Base-by-base conservation (phyloP, 2,888 invertebrate genomes). In the Petrophora chlorosata region DNA sequence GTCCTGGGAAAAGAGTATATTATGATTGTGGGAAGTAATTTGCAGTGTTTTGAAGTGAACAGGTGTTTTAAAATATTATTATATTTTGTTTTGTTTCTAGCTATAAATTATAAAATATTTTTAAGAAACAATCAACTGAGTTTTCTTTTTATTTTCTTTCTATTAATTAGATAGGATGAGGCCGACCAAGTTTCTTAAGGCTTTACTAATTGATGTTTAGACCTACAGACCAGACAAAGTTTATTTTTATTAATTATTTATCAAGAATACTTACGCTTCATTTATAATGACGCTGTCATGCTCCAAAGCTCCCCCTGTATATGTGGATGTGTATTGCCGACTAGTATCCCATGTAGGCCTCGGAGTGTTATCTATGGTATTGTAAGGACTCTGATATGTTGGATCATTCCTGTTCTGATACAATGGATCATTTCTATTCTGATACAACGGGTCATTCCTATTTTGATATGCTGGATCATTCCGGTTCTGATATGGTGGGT, bases 1-100 rank as follows among this genome's bases (percentile, higher is more conserved):
- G 97, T 96, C 50, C 97, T 97, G 86, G 42, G 42, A 22, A 33
- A 14, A 33, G 3, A n/a, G 7, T 19, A 2, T 5, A 4, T 5
- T 7, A 19, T 19, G n/a, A n/a, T n/a, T n/a, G n/a, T n/a, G n/a
- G n/a, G n/a, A n/a, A n/a, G n/a, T n/a, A n/a, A n/a, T n/a, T n/a
- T n/a, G n/a, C n/a, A n/a, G n/a, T n/a, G n/a, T n/a, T n/a, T n/a
- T n/a, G n/a, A n/a, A n/a, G n/a, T n/a, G n/a, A n/a, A n/a, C n/a
- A n/a, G n/a, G n/a, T n/a, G n/a, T n/a, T n/a, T n/a, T n/a, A n/a
- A n/a, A n/a, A n/a, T n/a, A n/a, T n/a, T n/a, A n/a, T n/a, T n/a
- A n/a, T n/a, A n/a, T n/a, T n/a, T n/a, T n/a, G n/a, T n/a, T n/a
- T n/a, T n/a, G n/a, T n/a, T n/a, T n/a, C n/a, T n/a, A n/a, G n/a